Evolutionary conservation across 2,113 vertebrate species (phyloP).

Genomic region (Anser cygnoides): DNA sequence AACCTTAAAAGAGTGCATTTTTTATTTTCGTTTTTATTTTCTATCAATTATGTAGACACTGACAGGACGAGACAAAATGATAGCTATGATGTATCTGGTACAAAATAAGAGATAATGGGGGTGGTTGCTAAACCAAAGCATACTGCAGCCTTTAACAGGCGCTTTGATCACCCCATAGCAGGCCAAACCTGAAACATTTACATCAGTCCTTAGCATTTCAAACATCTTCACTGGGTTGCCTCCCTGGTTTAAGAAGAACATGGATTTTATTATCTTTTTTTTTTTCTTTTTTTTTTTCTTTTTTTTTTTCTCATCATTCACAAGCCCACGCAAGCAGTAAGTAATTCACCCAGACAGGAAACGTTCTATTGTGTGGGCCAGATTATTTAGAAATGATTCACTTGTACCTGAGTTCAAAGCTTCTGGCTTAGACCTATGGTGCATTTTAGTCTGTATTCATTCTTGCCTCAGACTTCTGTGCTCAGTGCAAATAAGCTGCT

Average conservation of each 20-base stretch:
- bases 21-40: neutral
- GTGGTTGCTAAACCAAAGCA: neutral
- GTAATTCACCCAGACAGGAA: conserved; percentile 48
- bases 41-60: neutral
- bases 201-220: neutral
- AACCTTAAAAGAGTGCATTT: neutral
- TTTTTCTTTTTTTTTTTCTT: neutral
- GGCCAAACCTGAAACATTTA: neutral
- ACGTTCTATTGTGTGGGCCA: conserved; percentile 55
- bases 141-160: accelerated
- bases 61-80: neutral
- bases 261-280: conserved; percentile 8
- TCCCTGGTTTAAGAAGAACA: neutral
- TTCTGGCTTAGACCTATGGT: neutral
- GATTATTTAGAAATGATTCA: conserved; percentile 55
- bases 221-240: neutral
- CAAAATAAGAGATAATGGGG: neutral
- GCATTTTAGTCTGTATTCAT: neutral
- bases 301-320: conserved; percentile 15
- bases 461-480: conserved; percentile 22
- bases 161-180: neutral
- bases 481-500: neutral
- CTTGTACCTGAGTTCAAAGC: conserved; percentile 59
- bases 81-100: neutral
- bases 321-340: conserved; percentile 57